These are phyloP conservation scores for Macaria liturata DNA, from an alignment of 2,888 invertebrate genomes.

Conservation along the genomic window DNA sequence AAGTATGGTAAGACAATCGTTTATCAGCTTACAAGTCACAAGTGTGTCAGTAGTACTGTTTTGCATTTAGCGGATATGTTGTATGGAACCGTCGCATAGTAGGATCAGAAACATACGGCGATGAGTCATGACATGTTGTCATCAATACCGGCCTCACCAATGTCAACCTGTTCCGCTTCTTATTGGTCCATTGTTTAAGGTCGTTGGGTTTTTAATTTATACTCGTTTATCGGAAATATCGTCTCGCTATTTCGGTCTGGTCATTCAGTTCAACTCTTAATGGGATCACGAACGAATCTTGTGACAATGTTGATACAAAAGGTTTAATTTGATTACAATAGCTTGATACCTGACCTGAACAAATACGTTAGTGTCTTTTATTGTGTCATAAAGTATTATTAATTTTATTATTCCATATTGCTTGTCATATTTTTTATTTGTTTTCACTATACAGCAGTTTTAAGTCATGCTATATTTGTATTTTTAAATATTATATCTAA, in stretches of 20 bases:
- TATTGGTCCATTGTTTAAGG: constrained; percentile 39
- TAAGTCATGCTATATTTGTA: no score
- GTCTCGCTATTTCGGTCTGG: constrained; percentile 23
- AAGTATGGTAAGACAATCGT: no score
- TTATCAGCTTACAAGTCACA: no score
- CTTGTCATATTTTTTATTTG: background rate
- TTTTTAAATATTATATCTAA: no score
- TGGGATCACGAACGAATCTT: constrained; percentile 10
- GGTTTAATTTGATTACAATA: constrained; percentile 1
- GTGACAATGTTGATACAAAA: constrained; percentile 10
- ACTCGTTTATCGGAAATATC: constrained; percentile 24
- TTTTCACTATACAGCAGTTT: no score
- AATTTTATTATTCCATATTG: background rate
- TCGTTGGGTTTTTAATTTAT: constrained; percentile 23
- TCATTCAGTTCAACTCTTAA: constrained; percentile 13
- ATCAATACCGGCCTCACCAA: constrained; percentile 46
- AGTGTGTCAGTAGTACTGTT: background rate
- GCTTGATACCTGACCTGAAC: background rate
- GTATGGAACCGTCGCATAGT: constrained; percentile 12
- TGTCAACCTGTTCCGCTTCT: constrained; percentile 53
- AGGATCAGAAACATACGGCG: constrained; percentile 7
- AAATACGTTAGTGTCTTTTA: no score
- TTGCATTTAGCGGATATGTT: constrained; percentile 9
- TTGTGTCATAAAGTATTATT: constrained; percentile 1
- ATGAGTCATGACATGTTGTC: constrained; percentile 46